A percentile compares a stretch with the other conserved stretches of the same genome.
Evolutionary conservation across 2,888 invertebrate genomes (phyloP).

Genomic region (Chromoteleia sp.): DNA sequence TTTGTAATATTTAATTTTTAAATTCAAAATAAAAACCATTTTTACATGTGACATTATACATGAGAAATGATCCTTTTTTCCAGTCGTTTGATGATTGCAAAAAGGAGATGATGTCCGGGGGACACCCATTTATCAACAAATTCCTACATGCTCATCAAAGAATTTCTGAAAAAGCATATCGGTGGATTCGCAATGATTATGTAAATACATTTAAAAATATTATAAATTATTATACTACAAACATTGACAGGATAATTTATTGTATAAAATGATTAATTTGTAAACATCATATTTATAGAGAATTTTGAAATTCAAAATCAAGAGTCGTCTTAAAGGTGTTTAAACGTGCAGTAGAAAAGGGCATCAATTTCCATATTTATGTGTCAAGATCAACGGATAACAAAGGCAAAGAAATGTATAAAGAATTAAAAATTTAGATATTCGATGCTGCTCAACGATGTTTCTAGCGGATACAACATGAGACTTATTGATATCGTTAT

Average conservation of each 20-base stretch:
- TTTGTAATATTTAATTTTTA: no score
- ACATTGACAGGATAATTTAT: no score
- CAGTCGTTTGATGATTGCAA: constrained; percentile 95
- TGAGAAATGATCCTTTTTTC: no score
- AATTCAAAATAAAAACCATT: no score
- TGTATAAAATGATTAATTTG: no score
- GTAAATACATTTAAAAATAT: constrained; percentile 85
- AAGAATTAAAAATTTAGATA: constrained; percentile 90
- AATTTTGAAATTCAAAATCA: constrained; percentile 95
- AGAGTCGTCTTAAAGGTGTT: constrained; percentile 95
- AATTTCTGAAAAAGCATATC: constrained; percentile 27
- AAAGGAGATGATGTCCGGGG: constrained; percentile 92
- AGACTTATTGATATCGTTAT: constrained; percentile 97
- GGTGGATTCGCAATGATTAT: constrained; percentile 91
- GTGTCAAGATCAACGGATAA: constrained; percentile 95
- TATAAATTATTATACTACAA: no score
- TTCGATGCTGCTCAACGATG: constrained; percentile 95
- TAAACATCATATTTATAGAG: constrained; percentile 85
- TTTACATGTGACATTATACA: no score
- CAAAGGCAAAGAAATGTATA: constrained; percentile 89
- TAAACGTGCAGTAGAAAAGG: constrained; percentile 91
- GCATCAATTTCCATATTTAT: constrained; percentile 95
- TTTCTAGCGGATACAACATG: constrained; percentile 97
- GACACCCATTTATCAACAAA: constrained; percentile 85
- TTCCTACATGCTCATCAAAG: constrained; percentile 22